Evolutionary conservation across 2,888 invertebrate species (phyloP), one percentile per base, ranked within the genome.

Genomic region (Morpho deidamia): DNA sequence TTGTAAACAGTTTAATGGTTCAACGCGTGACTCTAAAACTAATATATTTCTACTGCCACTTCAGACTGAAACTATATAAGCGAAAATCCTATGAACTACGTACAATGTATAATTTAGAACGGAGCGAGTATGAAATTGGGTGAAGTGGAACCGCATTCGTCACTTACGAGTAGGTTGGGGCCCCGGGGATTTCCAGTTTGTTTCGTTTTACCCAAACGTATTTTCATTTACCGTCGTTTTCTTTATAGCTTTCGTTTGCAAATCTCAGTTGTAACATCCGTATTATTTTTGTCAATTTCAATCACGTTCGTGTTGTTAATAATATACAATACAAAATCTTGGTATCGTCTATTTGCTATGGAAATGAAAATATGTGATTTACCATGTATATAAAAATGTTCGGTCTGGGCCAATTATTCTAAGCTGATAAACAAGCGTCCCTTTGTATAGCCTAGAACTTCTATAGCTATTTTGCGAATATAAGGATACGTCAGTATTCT

Each of bases 201-300:
- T 62, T 59, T 59, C 53, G 57, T 53, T 51, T 51, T 58, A 62
- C 56, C 59, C 56, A 61, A 59, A 62, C 60, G 54, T 55, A 45
- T 54, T 57, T 52, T 56, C 45, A 53, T 52, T 51, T 53, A 57
- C 48, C 41, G 46, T 56, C 58, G 44, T 51, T 51, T 40, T 44
- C 54, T 23, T 37, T 42, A 49, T 42, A 12, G 35, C 42, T 35
- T 35, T 42, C 35, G 41, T 10, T 7, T 8, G 42, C n/a, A 11
- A 42, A 49, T 49, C 49, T 49, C 42, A 12, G 8, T 39, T n/a
- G 39, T 37, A 37, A 10, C 37, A 23, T 23, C 23, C 23, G 23
- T 2, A 23, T 23, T 5, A 23, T 23, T 23, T 23, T 5, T 23
- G 3, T 23, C 23, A 23, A 23, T 23, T 23, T 23, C 23, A 23